These are phyloP conservation scores for Erpornis zantholeuca DNA, from an alignment of 2,113 vertebrate species.

Conservation along the genomic window DNA sequence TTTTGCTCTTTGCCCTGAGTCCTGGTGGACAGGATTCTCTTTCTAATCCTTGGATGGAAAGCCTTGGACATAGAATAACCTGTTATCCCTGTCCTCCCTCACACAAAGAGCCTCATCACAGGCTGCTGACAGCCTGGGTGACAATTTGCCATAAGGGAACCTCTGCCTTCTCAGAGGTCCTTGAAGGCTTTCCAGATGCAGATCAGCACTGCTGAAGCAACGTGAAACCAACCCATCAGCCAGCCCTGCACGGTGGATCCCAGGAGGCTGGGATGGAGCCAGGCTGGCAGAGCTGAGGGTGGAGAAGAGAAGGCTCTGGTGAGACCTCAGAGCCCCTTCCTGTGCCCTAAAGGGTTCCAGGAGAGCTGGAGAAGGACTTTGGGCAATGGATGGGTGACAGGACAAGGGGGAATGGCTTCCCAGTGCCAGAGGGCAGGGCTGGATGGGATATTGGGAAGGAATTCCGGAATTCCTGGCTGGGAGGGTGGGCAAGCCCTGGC, in stretches of 20 bases:
- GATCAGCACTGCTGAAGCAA: background rate
- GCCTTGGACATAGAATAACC: background rate
- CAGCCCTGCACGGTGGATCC: background rate
- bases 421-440: fast-evolving
- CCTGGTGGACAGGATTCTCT: background rate
- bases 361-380: background rate
- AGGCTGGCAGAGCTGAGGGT: background rate
- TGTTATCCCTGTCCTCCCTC: background rate
- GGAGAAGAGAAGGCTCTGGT: background rate
- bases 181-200: background rate
- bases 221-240: background rate
- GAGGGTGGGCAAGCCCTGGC: fast-evolving
- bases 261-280: background rate
- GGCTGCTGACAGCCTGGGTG: background rate
- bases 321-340: background rate
- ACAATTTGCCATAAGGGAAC: fast-evolving
- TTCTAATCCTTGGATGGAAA: background rate
- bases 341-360: background rate
- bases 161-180: background rate
- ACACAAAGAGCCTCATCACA: background rate
- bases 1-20: background rate
- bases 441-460: fast-evolving
- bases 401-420: background rate
- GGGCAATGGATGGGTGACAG: fast-evolving
- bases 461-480: fast-evolving